Evolutionary conservation across 2,113 vertebrate genomes (phyloP), one percentile per base, ranked within the genome.

Genomic region (Alexandromys fortis): DNA sequence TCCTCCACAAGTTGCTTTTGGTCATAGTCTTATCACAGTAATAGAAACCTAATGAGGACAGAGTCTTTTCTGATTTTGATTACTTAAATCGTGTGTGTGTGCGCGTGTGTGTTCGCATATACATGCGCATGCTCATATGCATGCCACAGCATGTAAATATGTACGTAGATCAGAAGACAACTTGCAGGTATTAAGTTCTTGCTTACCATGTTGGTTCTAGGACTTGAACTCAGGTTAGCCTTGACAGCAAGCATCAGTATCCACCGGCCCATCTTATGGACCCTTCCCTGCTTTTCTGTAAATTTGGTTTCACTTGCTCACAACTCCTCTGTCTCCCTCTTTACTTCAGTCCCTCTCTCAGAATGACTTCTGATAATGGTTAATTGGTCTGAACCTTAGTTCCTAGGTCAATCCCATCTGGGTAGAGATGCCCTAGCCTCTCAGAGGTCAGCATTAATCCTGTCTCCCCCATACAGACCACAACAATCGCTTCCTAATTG

Each of bases 81-180:
- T 58, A 3, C 47, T 52, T 79, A 82, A 38, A 13, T 58, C 24
- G 33, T 70, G 68, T 72, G 68, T 72, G 68, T 70, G 67, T 70
- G 67, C 3, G 42, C 3, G 3, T 68, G 30, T 58, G 52, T 82
- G 52, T 58, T 52, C 0, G 52, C 3, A 0, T 2, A 14, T 1
- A 52, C 52, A 52, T 72, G 68, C 17, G 16, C 33, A n/a, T 19
- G 52, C 35, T 58, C 35, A 58, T 14, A 16, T 38, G 52, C 79
- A 38, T 14, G n/a, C 13, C 79, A 82, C 79, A 82, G 35, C 52
- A n/a, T 38, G 22, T 38, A 61, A 26, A 26, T 24, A 22, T 61
- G 55, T 10, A 38, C 1, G 0, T 16, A 42, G 7, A 24, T 63
- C 14, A 63, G 81, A 63, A 83, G 14, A 42, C 58, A 42, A 3